Evolutionary conservation across 2,797 vertebrate species (phyloP).

Genomic region (Crenuchus spilurus): DNA sequence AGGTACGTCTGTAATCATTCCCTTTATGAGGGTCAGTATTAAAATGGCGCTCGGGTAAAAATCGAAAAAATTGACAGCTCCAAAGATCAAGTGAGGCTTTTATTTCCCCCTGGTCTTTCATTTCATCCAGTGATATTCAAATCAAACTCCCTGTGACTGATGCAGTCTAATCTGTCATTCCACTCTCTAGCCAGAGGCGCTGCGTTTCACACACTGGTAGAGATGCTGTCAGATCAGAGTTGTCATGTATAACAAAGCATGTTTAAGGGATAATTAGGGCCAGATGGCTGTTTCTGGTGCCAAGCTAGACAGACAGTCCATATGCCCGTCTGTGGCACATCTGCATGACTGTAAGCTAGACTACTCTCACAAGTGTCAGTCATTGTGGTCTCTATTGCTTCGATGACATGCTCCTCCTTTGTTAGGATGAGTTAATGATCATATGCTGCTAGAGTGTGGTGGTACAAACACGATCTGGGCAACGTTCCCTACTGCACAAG

Average conservation of each 20-base stretch:
- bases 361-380: conserved; percentile 59
- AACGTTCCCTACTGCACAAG: background rate
- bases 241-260: conserved; percentile 66
- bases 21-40: conserved; percentile 3
- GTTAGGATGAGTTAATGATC: conserved; percentile 12
- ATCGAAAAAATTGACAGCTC: conserved; percentile 25
- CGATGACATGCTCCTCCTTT: conserved; percentile 15
- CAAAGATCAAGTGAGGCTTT: conserved; percentile 48
- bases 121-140: conserved; percentile 55
- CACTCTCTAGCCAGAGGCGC: conserved; percentile 56
- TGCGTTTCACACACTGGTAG: conserved; percentile 55
- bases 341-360: conserved; percentile 54
- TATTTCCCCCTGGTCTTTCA: conserved; percentile 43
- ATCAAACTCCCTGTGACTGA: conserved; percentile 56
- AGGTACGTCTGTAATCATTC: conserved; percentile 34
- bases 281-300: conserved; percentile 59
- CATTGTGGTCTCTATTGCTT: conserved; percentile 34
- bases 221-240: conserved; percentile 60
- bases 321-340: conserved; percentile 59
- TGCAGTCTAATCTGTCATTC: conserved; percentile 55
- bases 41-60: conserved; percentile 28
- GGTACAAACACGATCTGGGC: conserved; percentile 5
- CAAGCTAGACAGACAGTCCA: conserved; percentile 57
- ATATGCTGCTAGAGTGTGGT: conserved; percentile 3
- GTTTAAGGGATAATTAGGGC: conserved; percentile 62